phyloP scores from a whole-genome alignment of 2,113 vertebrate species.

The Dryoscopus gambensis region DNA sequence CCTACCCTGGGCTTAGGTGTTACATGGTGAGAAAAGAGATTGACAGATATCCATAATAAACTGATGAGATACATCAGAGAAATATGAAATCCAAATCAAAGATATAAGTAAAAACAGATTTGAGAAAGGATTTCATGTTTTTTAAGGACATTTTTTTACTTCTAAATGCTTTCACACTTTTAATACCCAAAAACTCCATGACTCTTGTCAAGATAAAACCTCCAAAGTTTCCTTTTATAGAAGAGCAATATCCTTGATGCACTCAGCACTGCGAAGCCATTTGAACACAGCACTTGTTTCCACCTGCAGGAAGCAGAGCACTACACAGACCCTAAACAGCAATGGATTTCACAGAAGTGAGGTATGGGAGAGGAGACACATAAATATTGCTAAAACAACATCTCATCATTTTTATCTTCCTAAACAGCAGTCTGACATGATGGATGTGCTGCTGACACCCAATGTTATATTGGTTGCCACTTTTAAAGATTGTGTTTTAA shows the following conservation, averaged over 20 bases:
- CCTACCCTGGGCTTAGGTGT: not conserved
- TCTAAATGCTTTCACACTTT: not conserved
- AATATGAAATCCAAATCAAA: not conserved
- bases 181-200: not conserved
- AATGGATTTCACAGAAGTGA: not conserved
- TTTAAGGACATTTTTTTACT: not conserved
- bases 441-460: constrained; percentile 37
- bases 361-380: not conserved
- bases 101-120: not conserved
- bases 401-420: not conserved
- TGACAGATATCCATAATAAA: not conserved
- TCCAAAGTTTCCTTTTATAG: not conserved
- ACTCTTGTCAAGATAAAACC: not conserved
- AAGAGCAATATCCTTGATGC: not conserved
- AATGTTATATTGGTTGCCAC: constrained; percentile 11
- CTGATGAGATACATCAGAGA: not conserved
- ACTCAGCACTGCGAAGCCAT: accelerated
- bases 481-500: constrained; percentile 39
- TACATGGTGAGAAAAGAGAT: not conserved
- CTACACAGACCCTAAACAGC: not conserved
- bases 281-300: not conserved
- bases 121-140: not conserved
- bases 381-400: constrained; percentile 33
- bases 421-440: not conserved
- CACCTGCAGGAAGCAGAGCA: not conserved